Percentiles rank a stretch among this genome's conserved stretches.
phyloP scores from a whole-genome alignment of 2,888 invertebrate genomes.

The Ernsta delagoae region DNA sequence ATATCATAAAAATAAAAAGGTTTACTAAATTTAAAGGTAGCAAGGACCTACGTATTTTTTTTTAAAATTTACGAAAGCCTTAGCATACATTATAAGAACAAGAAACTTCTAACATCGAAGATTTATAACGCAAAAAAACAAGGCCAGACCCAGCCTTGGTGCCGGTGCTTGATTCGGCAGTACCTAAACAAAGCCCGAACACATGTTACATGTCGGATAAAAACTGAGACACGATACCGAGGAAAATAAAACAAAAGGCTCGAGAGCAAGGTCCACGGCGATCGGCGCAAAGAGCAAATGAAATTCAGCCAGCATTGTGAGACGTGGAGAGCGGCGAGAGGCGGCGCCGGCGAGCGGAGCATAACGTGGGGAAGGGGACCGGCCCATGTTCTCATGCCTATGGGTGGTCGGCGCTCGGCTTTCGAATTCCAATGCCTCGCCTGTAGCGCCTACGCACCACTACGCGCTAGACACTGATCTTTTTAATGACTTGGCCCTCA shows the following conservation, averaged over 20 bases:
- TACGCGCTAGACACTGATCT: conserved; percentile 63
- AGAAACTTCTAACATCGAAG: neutral
- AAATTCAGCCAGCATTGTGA: conserved; percentile 82
- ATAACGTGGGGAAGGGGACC: conserved; percentile 60
- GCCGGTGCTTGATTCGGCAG: conserved; percentile 15
- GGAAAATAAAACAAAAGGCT: conserved; percentile 50
- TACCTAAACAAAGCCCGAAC: conserved; percentile 30
- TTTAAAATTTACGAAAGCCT: neutral
- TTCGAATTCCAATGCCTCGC: conserved; percentile 83
- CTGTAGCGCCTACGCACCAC: conserved; percentile 76
- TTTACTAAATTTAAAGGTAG: too few species aligned
- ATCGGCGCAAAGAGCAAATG: conserved; percentile 72
- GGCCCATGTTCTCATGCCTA: conserved; percentile 81
- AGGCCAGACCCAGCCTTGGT: neutral
- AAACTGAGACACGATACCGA: conserved; percentile 37
- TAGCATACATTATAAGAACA: neutral
- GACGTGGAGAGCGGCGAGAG: conserved; percentile 71
- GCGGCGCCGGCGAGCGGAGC: conserved; percentile 67
- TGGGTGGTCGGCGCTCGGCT: conserved; percentile 84
- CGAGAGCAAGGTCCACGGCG: conserved; percentile 55
- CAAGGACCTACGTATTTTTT: too few species aligned
- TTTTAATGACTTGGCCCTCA: conserved; percentile 44
- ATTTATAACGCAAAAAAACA: neutral
- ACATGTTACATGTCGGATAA: conserved; percentile 40
- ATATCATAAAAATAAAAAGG: too few species aligned